Percentiles rank a stretch among this genome's conserved stretches.
Conservation (phyloP, 1,140 invertebrate species). For the Acarapis woodi region DNA sequence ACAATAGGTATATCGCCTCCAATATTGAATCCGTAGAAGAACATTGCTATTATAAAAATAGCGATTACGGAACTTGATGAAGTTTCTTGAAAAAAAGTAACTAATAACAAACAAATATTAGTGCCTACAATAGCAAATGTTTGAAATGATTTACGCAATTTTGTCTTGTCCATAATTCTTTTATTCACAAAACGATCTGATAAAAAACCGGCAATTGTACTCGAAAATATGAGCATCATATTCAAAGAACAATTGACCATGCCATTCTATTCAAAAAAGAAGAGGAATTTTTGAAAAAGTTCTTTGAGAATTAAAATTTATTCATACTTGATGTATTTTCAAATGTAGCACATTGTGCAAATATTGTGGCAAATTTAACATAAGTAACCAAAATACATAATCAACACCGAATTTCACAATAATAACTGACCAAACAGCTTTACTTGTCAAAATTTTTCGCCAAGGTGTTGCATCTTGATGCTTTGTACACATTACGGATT, state of each 20-base stretch:
- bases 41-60: conserved; percentile 1
- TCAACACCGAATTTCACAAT: conserved; percentile 60
- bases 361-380: conserved; percentile 42
- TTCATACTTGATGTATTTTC: neutral
- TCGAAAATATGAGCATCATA: neutral
- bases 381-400: conserved; percentile 74
- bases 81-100: neutral
- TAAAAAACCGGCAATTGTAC: no score
- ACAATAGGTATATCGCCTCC: conserved; percentile 1
- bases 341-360: conserved; percentile 24
- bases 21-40: conserved; percentile 1
- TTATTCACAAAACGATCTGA: neutral
- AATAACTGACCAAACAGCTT: conserved; percentile 68
- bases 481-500: no score
- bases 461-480: conserved; percentile 42
- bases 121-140: neutral
- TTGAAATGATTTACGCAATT: neutral
- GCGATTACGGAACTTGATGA: neutral
- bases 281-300: neutral
- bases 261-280: neutral
- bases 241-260: neutral
- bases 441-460: conserved; percentile 39
- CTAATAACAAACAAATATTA: neutral
- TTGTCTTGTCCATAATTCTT: neutral
- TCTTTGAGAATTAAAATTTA: neutral